Evolutionary conservation across 1,140 invertebrate genomes (phyloP).

Genomic region (Berghia stephanieae): DNA sequence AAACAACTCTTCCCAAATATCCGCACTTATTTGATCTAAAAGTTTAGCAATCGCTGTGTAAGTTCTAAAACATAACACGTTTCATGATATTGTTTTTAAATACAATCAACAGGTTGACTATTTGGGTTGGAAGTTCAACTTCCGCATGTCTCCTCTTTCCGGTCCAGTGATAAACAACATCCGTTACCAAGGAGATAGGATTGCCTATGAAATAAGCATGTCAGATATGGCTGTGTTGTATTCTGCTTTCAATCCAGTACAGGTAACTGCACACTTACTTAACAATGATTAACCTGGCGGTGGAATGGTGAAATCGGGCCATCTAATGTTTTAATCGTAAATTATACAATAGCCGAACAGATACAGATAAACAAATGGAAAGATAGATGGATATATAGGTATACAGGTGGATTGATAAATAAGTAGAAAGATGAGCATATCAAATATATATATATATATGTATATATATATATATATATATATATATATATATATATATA

Average conservation of each 20-base stretch:
- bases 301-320: neutral
- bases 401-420: no score
- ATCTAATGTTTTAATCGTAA: neutral
- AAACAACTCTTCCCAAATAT: no score
- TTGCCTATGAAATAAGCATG: slow-evolving; percentile 50
- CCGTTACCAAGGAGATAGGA: slow-evolving; percentile 43
- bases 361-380: no score
- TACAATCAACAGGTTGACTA: slow-evolving; percentile 45
- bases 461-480: no score
- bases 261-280: slow-evolving; percentile 39
- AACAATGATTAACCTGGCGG: slow-evolving; percentile 41
- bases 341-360: neutral
- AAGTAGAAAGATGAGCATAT: no score
- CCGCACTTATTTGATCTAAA: no score
- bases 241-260: slow-evolving; percentile 43
- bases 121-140: slow-evolving; percentile 55
- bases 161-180: slow-evolving; percentile 53
- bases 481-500: no score
- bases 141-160: slow-evolving; percentile 45
- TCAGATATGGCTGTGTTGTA: slow-evolving; percentile 54
- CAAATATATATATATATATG: no score
- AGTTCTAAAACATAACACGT: no score
- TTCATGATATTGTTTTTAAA: neutral
- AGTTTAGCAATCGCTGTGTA: no score
- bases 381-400: no score